These are phyloP conservation scores for Gavia stellata DNA, from an alignment of 2,113 vertebrate species.

Conservation along the genomic window DNA sequence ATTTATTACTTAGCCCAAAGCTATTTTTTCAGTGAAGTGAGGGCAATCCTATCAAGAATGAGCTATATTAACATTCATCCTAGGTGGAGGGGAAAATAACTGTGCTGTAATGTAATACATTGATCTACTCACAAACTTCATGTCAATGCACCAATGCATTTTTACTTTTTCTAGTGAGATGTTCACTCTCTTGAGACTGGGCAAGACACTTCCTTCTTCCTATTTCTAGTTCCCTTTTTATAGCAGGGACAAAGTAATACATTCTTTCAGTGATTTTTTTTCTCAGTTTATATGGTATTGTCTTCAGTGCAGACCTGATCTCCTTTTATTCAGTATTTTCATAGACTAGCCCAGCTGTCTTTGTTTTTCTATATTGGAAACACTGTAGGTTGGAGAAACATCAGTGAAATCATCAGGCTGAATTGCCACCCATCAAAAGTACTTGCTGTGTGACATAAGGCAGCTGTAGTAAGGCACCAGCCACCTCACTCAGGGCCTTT, in stretches of 20 bases:
- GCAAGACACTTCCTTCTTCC: neutral
- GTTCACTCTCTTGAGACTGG: neutral
- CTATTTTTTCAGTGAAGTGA: neutral
- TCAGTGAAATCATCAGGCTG: neutral
- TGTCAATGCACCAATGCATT: neutral
- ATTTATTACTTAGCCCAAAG: neutral
- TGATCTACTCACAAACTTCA: neutral
- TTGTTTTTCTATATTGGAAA: neutral
- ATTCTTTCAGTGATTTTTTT: neutral
- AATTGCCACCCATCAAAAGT: neutral
- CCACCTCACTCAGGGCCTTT: neutral
- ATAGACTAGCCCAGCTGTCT: neutral
- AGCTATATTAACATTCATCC: neutral
- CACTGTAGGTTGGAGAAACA: neutral
- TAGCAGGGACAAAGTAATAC: neutral
- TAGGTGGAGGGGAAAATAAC: neutral
- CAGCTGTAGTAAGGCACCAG: neutral
- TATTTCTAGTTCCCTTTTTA: neutral
- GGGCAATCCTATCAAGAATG: neutral
- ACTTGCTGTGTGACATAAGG: neutral
- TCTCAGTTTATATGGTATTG: neutral
- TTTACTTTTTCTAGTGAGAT: neutral
- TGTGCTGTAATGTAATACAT: neutral
- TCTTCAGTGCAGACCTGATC: neutral
- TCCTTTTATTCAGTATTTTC: neutral